These are phyloP conservation scores for Diorhabda carinulata DNA, from an alignment of 1,140 invertebrate genomes.

Conservation along the genomic window DNA sequence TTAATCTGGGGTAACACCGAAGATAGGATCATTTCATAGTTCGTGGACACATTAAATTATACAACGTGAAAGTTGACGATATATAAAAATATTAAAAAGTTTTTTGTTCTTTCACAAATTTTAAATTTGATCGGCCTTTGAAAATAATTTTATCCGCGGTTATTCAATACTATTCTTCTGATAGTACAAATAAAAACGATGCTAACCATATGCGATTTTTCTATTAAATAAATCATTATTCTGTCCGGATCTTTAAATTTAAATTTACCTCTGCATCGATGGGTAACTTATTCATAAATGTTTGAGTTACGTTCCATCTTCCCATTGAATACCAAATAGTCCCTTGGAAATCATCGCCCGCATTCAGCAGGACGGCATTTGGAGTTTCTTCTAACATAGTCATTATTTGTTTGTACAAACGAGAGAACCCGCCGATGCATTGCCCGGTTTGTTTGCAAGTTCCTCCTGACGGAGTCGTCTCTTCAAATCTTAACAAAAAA, in stretches of 20 bases:
- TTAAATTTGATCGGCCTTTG: too few relatives aligned
- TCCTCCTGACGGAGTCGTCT: slow-evolving; percentile 58
- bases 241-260: too few relatives aligned
- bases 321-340: slow-evolving; percentile 78
- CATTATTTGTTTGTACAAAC: slow-evolving; percentile 59
- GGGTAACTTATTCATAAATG: slow-evolving; percentile 73
- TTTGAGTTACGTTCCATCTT: slow-evolving; percentile 66
- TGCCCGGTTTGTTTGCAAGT: slow-evolving; percentile 58
- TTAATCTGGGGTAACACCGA: too few relatives aligned
- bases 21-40: too few relatives aligned
- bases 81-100: too few relatives aligned
- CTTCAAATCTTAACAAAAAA: slow-evolving; percentile 58
- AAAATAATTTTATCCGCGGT: too few relatives aligned
- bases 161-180: neutral
- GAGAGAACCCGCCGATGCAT: slow-evolving; percentile 70
- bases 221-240: neutral
- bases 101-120: too few relatives aligned
- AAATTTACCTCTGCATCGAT: slow-evolving; percentile 70
- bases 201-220: too few relatives aligned
- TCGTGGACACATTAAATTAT: too few relatives aligned
- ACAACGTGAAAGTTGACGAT: too few relatives aligned
- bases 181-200: too few relatives aligned
- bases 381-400: slow-evolving; percentile 51
- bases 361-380: slow-evolving; percentile 71
- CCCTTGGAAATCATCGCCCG: slow-evolving; percentile 81